Evolutionary conservation across 1,140 invertebrate genomes (phyloP).

Genomic region (Zaprionus tsacasi): DNA sequence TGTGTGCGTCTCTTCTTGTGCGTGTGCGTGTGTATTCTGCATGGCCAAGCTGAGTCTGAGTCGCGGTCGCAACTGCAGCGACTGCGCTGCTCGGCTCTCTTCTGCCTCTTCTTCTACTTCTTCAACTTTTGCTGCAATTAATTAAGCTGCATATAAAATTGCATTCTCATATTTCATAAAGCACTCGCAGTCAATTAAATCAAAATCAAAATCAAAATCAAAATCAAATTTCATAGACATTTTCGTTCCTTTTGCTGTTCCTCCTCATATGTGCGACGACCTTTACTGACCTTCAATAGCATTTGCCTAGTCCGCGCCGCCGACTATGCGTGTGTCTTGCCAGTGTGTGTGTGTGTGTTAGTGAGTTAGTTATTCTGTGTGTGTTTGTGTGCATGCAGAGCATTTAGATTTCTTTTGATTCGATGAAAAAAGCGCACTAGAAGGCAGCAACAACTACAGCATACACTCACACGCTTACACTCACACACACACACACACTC

Average conservation of each 20-base stretch:
- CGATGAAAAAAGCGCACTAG: constrained; percentile 40
- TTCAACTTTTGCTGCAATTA: constrained; percentile 34
- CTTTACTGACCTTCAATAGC: constrained; percentile 82
- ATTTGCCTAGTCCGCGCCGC: constrained; percentile 45
- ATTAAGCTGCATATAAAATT: constrained; percentile 40
- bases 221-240: constrained; percentile 41
- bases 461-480: neutral
- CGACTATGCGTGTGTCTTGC: constrained; percentile 30
- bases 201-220: constrained; percentile 55
- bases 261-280: constrained; percentile 58
- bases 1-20: constrained; percentile 2
- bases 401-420: constrained; percentile 59
- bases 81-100: constrained; percentile 13
- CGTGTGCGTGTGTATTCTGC: constrained; percentile 60
- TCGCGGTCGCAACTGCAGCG: neutral
- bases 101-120: constrained; percentile 1
- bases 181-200: constrained; percentile 29
- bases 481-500: constrained; percentile 1
- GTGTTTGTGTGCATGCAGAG: constrained; percentile 32
- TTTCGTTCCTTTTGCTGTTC: constrained; percentile 2
- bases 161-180: constrained; percentile 66
- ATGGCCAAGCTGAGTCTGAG: constrained; percentile 33
- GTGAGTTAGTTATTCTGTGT: constrained; percentile 1
- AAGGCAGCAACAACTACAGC: constrained; percentile 3
- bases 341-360: constrained; percentile 7